A percentile compares a stretch with the other conserved stretches of the same genome.
Evolutionary conservation across 2,888 invertebrate species (phyloP).

Genomic region (Diploptera punctata): DNA sequence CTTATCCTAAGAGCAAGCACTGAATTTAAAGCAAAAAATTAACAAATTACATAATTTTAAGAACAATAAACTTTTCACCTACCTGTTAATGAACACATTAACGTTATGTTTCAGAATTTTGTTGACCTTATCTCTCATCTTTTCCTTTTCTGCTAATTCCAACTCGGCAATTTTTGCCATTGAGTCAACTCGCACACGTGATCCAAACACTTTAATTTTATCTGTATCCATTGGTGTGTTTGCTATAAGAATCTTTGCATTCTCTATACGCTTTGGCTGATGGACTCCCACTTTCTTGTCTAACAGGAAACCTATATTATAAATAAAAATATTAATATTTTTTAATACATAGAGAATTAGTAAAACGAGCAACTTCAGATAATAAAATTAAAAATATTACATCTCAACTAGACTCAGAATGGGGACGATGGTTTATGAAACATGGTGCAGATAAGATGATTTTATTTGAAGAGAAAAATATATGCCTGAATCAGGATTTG

Average conservation of each 20-base stretch:
- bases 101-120: slow-evolving; percentile 94
- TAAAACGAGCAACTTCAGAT: no score
- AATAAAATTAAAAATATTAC: no score
- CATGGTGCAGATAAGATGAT: no score
- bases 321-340: background rate
- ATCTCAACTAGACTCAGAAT: no score
- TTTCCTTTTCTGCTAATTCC: slow-evolving; percentile 97
- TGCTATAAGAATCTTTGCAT: slow-evolving; percentile 96
- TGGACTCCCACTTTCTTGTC: slow-evolving; percentile 98
- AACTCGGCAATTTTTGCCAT: slow-evolving; percentile 96
- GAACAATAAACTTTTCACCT: no score
- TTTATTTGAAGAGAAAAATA: no score
- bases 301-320: slow-evolving; percentile 74
- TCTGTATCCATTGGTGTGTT: slow-evolving; percentile 99
- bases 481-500: no score
- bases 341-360: no score
- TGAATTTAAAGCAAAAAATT: no score
- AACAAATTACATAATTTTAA: no score
- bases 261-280: slow-evolving; percentile 94
- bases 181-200: slow-evolving; percentile 90
- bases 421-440: no score
- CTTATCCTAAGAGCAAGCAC: no score
- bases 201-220: slow-evolving; percentile 99
- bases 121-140: slow-evolving; percentile 99
- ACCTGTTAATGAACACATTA: slow-evolving; percentile 97